Conservation (phyloP, 2,888 invertebrate genomes). For the Metacarcinus magister region DNA sequence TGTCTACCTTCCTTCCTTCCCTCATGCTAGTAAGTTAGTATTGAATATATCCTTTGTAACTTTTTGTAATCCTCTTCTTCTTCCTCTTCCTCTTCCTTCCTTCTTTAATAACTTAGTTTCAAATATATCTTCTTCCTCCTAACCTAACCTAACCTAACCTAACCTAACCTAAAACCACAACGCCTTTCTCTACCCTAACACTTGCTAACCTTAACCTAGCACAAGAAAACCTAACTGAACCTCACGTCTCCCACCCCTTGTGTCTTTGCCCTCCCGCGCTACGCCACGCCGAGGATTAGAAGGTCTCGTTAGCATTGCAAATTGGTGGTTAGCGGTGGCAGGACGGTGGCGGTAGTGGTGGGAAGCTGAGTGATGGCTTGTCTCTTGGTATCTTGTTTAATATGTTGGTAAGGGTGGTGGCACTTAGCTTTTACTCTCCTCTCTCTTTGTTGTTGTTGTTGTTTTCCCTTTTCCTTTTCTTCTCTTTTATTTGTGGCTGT, state of each 20-base stretch:
- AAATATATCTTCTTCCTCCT: too few relatives aligned
- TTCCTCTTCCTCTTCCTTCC: too few relatives aligned
- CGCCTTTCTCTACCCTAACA: not conserved
- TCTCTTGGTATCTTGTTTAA: slow-evolving; percentile 20
- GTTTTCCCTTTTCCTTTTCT: not conserved
- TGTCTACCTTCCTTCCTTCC: not conserved
- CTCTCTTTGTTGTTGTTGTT: not conserved
- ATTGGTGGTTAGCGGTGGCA: not conserved
- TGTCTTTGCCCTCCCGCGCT: not conserved
- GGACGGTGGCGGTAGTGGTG: not conserved
- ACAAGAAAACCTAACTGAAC: too few relatives aligned
- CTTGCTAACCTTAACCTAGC: too few relatives aligned
- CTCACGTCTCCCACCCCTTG: not conserved
- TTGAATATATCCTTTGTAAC: too few relatives aligned
- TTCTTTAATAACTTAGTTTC: too few relatives aligned
- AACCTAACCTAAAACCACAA: too few relatives aligned
- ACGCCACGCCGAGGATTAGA: not conserved
- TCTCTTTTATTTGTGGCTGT: not conserved
- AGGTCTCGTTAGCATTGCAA: slow-evolving; percentile 31
- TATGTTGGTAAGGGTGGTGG: not conserved
- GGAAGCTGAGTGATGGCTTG: not conserved
- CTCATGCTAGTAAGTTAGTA: not conserved
- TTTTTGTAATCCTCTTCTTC: too few relatives aligned
- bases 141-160: too few relatives aligned
- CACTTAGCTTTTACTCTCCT: not conserved